A percentile compares a stretch with the other conserved stretches of the same genome.
These are phyloP conservation scores for Coracias cyanogaster DNA, from an alignment of 2,797 vertebrate genomes.

Conservation along the genomic window DNA sequence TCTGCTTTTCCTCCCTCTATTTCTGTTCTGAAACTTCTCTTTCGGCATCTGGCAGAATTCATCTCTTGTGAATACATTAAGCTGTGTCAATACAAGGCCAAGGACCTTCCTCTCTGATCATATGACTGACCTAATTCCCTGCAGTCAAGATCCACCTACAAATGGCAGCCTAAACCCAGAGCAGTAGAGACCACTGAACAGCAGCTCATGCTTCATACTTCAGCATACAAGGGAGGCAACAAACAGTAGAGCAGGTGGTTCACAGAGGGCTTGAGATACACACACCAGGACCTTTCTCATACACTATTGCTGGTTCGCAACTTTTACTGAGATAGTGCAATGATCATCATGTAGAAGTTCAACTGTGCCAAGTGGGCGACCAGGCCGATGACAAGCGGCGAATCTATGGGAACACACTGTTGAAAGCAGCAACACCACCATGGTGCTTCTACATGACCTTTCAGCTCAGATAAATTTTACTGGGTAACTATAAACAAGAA, in stretches of 20 bases:
- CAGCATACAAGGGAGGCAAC: background rate
- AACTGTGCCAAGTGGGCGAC: background rate
- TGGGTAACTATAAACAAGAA: background rate
- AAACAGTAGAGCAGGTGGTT: background rate
- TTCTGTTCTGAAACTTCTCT: background rate
- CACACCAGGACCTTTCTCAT: background rate
- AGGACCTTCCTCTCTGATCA: background rate
- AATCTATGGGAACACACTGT: background rate
- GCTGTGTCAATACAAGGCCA: background rate
- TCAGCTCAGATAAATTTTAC: background rate
- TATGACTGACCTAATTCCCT: fast-evolving
- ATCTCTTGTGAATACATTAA: background rate
- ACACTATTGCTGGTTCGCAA: fast-evolving
- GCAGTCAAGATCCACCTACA: background rate
- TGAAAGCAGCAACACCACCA: background rate
- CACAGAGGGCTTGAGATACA: background rate
- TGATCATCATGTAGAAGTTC: fast-evolving
- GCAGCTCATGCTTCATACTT: background rate
- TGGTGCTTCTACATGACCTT: background rate
- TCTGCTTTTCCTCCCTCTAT: background rate
- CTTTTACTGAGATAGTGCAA: background rate
- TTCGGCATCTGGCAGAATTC: background rate
- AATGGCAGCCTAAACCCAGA: background rate
- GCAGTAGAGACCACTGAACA: background rate
- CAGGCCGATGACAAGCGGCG: fast-evolving